Percentiles rank a stretch among this genome's conserved stretches.
These are phyloP conservation scores for Anhinga anhinga DNA, from an alignment of 2,113 vertebrate species.

Conservation along the genomic window DNA sequence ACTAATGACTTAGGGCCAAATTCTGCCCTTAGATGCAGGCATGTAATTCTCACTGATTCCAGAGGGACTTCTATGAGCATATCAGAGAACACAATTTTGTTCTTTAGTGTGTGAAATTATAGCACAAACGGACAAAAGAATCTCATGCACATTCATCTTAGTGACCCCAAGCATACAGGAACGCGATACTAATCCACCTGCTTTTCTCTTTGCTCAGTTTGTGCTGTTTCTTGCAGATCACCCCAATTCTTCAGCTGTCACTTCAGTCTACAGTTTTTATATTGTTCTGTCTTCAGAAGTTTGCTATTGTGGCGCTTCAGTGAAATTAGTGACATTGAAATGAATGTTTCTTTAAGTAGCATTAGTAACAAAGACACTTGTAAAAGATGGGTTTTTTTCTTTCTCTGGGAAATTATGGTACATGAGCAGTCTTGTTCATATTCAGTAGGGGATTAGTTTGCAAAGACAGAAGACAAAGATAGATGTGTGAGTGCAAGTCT, in stretches of 20 bases:
- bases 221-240: constrained; percentile 1
- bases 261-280: neutral
- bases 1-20: constrained; percentile 72
- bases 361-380: neutral
- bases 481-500: neutral
- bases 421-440: neutral
- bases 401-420: neutral
- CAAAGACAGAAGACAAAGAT: neutral
- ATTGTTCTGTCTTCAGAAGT: constrained; percentile 11
- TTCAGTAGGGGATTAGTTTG: constrained; percentile 6
- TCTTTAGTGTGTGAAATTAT: constrained; percentile 51
- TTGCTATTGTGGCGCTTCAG: neutral
- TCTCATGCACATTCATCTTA: constrained; percentile 68
- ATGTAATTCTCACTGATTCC: constrained; percentile 40
- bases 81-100: constrained; percentile 42
- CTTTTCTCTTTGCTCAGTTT: constrained; percentile 16
- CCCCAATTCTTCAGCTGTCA: constrained; percentile 10
- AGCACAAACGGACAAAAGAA: constrained; percentile 53
- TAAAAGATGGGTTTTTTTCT: neutral
- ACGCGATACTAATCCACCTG: neutral
- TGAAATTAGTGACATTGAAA: constrained; percentile 43
- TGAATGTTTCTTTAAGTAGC: neutral
- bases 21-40: constrained; percentile 51
- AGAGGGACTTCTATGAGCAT: constrained; percentile 14
- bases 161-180: constrained; percentile 54